A percentile compares a stretch with the other conserved stretches of the same genome.
Evolutionary conservation across 53 echinoderm and acorn worm genomes (phyloP).

Genomic region (Holothuria scabra): DNA sequence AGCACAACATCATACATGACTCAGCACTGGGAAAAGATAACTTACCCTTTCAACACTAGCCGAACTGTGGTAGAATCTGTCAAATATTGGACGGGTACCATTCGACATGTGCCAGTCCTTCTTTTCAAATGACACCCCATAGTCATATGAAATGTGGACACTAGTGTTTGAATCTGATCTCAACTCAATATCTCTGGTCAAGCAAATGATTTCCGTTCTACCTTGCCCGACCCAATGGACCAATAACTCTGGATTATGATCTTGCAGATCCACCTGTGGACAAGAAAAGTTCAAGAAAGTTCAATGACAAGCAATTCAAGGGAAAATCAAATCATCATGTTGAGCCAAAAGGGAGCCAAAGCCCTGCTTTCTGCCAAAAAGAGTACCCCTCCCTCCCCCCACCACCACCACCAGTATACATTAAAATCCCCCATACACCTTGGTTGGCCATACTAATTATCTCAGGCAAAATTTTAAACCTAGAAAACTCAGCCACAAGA

Average conservation of each 20-base stretch:
- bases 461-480: too few species aligned
- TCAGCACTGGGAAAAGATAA: not conserved
- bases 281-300: not conserved
- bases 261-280: conserved; percentile 75
- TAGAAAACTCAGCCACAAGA: too few species aligned
- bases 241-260: conserved; percentile 87
- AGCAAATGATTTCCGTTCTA: conserved; percentile 83
- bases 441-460: too few species aligned
- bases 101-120: conserved; percentile 12
- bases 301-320: too few species aligned
- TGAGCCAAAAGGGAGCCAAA: too few species aligned
- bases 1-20: not conserved
- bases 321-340: too few species aligned
- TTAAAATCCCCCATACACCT: too few species aligned
- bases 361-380: too few species aligned
- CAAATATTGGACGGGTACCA: conserved; percentile 54
- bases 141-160: conserved; percentile 81
- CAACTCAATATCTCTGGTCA: conserved; percentile 80
- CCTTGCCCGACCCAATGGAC: conserved; percentile 91
- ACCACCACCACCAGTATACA: too few species aligned
- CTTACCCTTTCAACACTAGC: conserved; percentile 81
- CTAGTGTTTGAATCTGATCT: conserved; percentile 49
- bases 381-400: too few species aligned
- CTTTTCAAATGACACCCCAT: conserved; percentile 71
- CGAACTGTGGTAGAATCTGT: conserved; percentile 88